These are phyloP conservation scores for Himalopsyche tibetana DNA, from an alignment of 2,888 invertebrate genomes.

Conservation along the genomic window DNA sequence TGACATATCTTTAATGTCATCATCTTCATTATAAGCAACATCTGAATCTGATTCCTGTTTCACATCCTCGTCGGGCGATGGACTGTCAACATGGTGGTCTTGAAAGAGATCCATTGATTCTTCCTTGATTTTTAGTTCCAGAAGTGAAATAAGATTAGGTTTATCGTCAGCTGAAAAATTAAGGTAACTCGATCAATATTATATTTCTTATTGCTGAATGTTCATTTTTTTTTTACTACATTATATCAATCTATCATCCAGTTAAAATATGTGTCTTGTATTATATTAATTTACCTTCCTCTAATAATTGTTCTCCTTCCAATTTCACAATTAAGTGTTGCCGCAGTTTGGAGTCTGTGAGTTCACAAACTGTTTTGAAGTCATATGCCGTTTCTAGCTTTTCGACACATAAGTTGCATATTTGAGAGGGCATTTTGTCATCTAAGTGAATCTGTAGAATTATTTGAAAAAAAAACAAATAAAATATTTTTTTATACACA, in stretches of 20 bases:
- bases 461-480: no score
- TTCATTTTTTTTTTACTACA: no score
- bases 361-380: conserved; percentile 42
- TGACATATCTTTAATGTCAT: not conserved
- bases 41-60: not conserved
- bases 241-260: no score
- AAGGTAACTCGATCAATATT: no score
- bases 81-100: not conserved
- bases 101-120: not conserved
- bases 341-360: conserved; percentile 32
- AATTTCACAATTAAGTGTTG: conserved; percentile 23
- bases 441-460: not conserved
- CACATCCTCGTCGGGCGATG: not conserved
- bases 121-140: not conserved
- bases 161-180: not conserved
- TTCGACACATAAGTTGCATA: conserved; percentile 25
- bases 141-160: conserved; percentile 28
- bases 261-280: no score
- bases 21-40: not conserved
- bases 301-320: not conserved
- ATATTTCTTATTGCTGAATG: no score
- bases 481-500: no score
- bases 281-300: not conserved
- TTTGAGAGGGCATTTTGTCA: conserved; percentile 43
- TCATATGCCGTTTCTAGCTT: conserved; percentile 39